Evolutionary conservation across 2,888 invertebrate species (phyloP).

Genomic region (Plebejus anna): DNA sequence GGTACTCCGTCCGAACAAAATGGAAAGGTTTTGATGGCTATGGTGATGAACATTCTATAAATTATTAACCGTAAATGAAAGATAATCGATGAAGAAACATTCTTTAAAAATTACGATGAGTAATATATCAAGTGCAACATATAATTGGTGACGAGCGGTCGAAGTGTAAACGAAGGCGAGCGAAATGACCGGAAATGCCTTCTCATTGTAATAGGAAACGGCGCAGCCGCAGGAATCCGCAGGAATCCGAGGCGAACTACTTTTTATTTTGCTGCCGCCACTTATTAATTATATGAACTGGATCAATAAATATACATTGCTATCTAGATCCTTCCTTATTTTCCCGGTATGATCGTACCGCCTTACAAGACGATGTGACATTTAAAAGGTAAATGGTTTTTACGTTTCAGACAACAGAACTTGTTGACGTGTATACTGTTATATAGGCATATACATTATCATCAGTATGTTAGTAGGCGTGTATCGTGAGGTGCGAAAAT

Average conservation of each 20-base stretch:
- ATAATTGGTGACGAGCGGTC: background rate
- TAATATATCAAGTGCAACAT: background rate
- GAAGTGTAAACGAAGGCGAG: slow-evolving; percentile 13
- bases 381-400: background rate
- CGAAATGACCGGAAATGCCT: slow-evolving; percentile 24
- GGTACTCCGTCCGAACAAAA: no score
- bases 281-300: slow-evolving; percentile 3
- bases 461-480: background rate
- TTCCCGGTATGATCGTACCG: background rate
- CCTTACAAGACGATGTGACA: background rate
- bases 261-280: background rate
- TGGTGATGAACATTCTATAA: no score
- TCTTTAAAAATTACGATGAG: background rate
- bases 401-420: background rate
- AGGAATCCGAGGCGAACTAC: slow-evolving; percentile 18
- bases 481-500: background rate
- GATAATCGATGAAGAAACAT: no score
- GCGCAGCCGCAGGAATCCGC: slow-evolving; percentile 1
- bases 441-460: background rate
- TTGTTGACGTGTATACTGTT: no score
- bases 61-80: no score
- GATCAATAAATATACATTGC: slow-evolving; percentile 1
- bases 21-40: no score
- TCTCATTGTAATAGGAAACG: slow-evolving; percentile 23
- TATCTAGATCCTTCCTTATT: slow-evolving; percentile 5